Evolutionary conservation across 2,888 invertebrate genomes (phyloP).

Genomic region (Pinctada fucata): DNA sequence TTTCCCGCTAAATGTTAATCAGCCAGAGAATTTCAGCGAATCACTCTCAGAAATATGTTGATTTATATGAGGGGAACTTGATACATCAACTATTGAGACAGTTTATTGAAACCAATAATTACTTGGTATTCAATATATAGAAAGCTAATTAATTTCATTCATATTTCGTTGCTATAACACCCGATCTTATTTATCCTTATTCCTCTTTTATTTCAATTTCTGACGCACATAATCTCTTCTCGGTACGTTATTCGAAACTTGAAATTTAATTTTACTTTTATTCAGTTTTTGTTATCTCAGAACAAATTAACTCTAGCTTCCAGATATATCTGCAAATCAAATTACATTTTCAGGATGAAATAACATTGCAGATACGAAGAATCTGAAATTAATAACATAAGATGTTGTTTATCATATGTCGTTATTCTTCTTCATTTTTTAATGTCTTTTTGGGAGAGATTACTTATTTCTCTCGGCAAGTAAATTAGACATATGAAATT

Average conservation of each 20-base stretch:
- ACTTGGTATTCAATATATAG: neutral
- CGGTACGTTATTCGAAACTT: neutral
- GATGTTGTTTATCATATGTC: neutral
- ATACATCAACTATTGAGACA: neutral
- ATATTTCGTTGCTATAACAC: neutral
- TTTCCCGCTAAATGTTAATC: neutral
- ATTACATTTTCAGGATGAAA: neutral
- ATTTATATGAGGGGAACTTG: neutral
- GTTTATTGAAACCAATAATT: too few relatives aligned
- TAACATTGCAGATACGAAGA: neutral
- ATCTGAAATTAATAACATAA: neutral
- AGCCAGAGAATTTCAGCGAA: neutral
- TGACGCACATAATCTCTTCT: neutral
- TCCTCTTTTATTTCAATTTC: neutral
- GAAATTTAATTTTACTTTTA: conserved; percentile 3
- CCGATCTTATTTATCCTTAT: neutral
- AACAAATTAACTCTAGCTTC: neutral
- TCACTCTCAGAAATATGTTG: neutral
- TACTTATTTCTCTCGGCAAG: too few relatives aligned
- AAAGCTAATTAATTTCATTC: conserved; percentile 1
- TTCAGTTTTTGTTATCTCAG: neutral
- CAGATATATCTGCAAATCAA: neutral
- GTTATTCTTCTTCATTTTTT: neutral
- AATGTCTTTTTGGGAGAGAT: too few relatives aligned
- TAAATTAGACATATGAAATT: too few relatives aligned